These are phyloP conservation scores for Hylia prasina DNA, from an alignment of 2,113 vertebrate genomes.

Conservation along the genomic window DNA sequence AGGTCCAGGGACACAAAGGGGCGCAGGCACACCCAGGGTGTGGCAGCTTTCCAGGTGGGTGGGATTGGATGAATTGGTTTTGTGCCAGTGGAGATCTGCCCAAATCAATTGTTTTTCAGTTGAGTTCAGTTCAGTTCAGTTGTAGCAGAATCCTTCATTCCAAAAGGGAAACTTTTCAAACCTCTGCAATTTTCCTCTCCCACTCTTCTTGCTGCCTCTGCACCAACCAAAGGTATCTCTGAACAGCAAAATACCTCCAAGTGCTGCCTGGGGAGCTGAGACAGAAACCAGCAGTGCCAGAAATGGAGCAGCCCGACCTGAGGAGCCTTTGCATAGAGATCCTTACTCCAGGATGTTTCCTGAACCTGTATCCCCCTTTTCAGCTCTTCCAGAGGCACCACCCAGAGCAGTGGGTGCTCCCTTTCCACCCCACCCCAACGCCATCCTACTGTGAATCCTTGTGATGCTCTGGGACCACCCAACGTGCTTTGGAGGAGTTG, in stretches of 20 bases:
- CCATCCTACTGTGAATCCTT: not conserved
- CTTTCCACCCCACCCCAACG: rapidly evolving
- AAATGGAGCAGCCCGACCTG: not conserved
- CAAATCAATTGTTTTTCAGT: not conserved
- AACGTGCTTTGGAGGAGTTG: rapidly evolving
- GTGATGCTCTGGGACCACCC: not conserved
- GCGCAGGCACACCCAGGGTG: rapidly evolving
- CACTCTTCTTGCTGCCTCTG: not conserved
- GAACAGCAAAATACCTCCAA: not conserved
- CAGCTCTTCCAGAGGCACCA: not conserved
- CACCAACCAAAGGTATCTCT: not conserved
- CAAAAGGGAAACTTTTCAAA: not conserved
- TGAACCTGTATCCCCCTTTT: not conserved
- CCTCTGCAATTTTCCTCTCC: not conserved
- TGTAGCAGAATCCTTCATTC: not conserved
- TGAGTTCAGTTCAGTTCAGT: not conserved
- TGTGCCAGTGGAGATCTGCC: not conserved
- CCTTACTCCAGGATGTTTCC: not conserved
- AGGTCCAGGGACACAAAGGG: not conserved
- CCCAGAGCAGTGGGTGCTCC: not conserved
- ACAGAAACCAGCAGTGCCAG: not conserved
- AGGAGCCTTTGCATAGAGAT: not conserved
- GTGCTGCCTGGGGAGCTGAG: not conserved
- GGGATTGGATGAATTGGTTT: not conserved
- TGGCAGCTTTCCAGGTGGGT: not conserved